phyloP scores from a whole-genome alignment of 1,140 invertebrate species.

The Centruroides sculpturatus region DNA sequence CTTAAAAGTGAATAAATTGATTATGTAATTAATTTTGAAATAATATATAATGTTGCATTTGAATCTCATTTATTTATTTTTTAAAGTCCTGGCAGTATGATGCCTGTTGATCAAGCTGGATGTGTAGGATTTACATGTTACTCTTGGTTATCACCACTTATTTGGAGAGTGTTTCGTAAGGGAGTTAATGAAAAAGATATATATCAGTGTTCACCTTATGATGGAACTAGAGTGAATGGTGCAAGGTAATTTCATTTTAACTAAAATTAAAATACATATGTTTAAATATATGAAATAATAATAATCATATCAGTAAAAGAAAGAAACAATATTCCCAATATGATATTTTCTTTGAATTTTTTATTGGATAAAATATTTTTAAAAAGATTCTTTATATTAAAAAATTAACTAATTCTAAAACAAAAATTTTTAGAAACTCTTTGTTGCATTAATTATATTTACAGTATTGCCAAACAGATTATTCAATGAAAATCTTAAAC shows the following conservation, averaged over 20 bases:
- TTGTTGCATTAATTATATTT: too few relatives aligned
- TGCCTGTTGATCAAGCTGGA: constrained; percentile 35
- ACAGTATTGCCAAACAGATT: too few relatives aligned
- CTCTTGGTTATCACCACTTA: constrained; percentile 41
- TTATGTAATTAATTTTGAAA: too few relatives aligned
- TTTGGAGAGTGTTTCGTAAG: constrained; percentile 38
- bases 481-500: too few relatives aligned
- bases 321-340: too few relatives aligned
- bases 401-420: too few relatives aligned
- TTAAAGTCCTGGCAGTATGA: constrained; percentile 21
- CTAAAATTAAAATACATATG: constrained; percentile 9
- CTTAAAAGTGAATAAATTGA: too few relatives aligned
- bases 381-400: too few relatives aligned
- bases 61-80: not conserved
- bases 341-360: too few relatives aligned
- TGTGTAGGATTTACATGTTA: constrained; percentile 40
- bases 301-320: too few relatives aligned
- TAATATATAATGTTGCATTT: not conserved
- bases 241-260: constrained; percentile 18
- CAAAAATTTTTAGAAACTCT: too few relatives aligned
- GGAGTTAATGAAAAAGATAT: constrained; percentile 32
- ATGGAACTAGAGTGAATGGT: constrained; percentile 32
- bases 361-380: too few relatives aligned
- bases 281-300: not conserved
- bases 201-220: constrained; percentile 35